Base-by-base conservation (phyloP, 30 jellyfish, hydroid and myxozoan genomes). In the Chrysaora quinquecirrha region DNA sequence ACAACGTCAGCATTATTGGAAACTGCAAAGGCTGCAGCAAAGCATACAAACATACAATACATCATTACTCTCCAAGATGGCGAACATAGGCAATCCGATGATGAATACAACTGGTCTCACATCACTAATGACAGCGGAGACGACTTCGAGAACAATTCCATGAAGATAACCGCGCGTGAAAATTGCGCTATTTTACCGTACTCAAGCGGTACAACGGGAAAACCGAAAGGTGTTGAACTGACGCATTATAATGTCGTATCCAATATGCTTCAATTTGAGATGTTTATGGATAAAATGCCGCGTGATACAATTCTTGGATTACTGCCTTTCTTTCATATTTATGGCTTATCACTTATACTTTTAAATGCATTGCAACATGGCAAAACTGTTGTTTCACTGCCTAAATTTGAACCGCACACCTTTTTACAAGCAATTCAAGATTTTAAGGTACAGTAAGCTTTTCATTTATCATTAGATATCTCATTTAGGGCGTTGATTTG, bases 191-290 rank as follows among this genome's bases (percentile, higher is more conserved):
- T 80, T 49, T 58, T 86, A 58, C 92, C 95, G 4, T 93, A 93
- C 50, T 93, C 98, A 28, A 93, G 98, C 70, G 98, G 98, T 0
- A 93, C 98, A 16, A 93, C 98, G 11, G 98, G 98, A 3, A 23
- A 64, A 43, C 98, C 98, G 10, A 93, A 93, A 69, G 98, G 98
- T 14, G 98, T 86, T 32, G 83, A 86, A 90, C 89, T 93, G 25
- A 73, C 97, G 1, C 98, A 93, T 62, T 82, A 71, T 25, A 81
- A 81, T 64, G 29, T 93, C 27, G 85, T 83, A 22, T 23, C 93
- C 3, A 87, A 93, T 50, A 63, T 75, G 14, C 31, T 93, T 49
- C 98, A 93, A 50, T 29, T 70, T 48, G 78, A 47, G 30, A 67
- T 32, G 34, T 16, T 27, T 1, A 34, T 60, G 22, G 87, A 87